Evolutionary conservation across 2,888 invertebrate genomes (phyloP), one percentile per base, ranked within the genome.

Genomic region (Megalurothrips usitatus): DNA sequence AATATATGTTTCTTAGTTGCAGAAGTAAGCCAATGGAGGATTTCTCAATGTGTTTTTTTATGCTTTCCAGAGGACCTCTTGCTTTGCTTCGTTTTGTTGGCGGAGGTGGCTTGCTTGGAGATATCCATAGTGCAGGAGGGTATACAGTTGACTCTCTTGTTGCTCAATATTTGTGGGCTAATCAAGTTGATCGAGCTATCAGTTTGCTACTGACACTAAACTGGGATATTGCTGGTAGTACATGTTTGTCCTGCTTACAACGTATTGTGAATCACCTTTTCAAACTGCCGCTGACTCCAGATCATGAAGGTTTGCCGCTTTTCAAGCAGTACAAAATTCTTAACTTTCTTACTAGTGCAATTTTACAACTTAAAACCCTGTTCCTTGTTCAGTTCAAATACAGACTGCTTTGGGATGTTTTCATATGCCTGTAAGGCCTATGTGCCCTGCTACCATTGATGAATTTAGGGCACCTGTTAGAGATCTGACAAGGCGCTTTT

Each of bases 401-500:
- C 93, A 95, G 87, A 92, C 91, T 83, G 94, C 96, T 14, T 87
- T 97, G 34, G 96, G 95, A 58, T 92, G 94, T 82, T 97, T 93
- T 87, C 92, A 94, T 85, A 91, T 91, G 58, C 92, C 95, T 17
- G 89, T 91, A 47, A 89, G 91, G 79, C 90, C 92, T 0, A 88
- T 93, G 79, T 92, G 92, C 81, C 90, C 91, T 83, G 90, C 92
- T 23, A 90, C 92, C 0, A 91, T 92, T 84, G 90, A 92, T 83
- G 92, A 93, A 86, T 96, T 92, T 87, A 92, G 94, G 78, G 93
- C 92, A 86, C 84, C 84, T 28, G 87, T 96, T 12, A 92, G 93
- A 84, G 94, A 95, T 86, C 89, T 97, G 68, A 96, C 96, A 0
- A 89, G 97, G 84, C 90, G 95, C 84, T 96, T 95, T 88, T 96